A percentile compares a stretch with the other conserved stretches of the same genome.
phyloP scores from a whole-genome alignment of 1,140 invertebrate species.

The Pygmarrhopalites habei region DNA sequence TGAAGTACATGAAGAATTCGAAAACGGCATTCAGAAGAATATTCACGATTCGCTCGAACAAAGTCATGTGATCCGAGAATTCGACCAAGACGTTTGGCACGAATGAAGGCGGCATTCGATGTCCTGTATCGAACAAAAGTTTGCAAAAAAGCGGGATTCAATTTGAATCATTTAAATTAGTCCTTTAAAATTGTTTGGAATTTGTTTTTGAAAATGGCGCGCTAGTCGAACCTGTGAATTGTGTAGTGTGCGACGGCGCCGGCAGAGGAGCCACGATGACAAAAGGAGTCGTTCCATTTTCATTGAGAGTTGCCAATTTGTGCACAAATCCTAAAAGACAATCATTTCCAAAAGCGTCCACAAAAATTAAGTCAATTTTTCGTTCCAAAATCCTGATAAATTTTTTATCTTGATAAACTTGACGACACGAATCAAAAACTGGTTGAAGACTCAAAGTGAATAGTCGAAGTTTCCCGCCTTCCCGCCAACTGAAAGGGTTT shows the following conservation, averaged over 20 bases:
- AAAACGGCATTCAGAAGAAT: background rate
- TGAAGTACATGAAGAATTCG: background rate
- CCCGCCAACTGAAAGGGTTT: no score
- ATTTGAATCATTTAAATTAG: no score
- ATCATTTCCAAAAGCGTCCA: slow-evolving; percentile 11
- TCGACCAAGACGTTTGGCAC: slow-evolving; percentile 42
- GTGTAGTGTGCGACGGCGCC: background rate
- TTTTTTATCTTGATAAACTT: no score
- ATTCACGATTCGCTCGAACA: slow-evolving; percentile 54
- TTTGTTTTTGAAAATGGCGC: no score
- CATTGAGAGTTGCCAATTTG: slow-evolving; percentile 9
- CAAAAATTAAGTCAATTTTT: slow-evolving; percentile 21
- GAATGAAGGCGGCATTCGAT: slow-evolving; percentile 12
- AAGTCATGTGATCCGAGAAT: slow-evolving; percentile 51
- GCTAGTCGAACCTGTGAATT: slow-evolving; percentile 1
- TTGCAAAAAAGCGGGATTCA: no score
- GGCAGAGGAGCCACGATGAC: slow-evolving; percentile 9
- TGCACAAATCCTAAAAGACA: slow-evolving; percentile 18
- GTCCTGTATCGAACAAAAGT: no score
- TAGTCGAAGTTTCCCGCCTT: no score
- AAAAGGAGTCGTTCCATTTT: no score
- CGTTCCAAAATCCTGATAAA: no score
- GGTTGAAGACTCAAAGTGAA: no score
- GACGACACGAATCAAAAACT: no score
- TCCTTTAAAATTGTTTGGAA: no score